Percentiles rank a stretch among this genome's conserved stretches.
phyloP scores from a whole-genome alignment of 2,797 vertebrate species.

The Sebastes dallii region DNA sequence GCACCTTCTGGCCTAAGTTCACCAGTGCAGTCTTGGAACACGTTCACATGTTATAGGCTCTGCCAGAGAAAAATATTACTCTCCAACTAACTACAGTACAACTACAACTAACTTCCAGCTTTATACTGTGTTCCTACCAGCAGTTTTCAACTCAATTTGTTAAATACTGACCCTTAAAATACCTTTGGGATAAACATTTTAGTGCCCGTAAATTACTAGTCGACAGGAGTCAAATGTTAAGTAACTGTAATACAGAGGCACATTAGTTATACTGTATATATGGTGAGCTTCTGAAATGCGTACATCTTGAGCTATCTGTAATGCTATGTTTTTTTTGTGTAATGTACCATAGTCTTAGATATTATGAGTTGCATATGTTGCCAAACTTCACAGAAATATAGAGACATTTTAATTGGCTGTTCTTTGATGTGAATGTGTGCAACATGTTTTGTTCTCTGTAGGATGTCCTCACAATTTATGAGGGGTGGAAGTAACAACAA shows the following conservation, averaged over 20 bases:
- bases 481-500: too few species aligned
- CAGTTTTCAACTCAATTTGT: conserved; percentile 24
- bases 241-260: not conserved
- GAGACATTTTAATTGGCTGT: conserved; percentile 1
- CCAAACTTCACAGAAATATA: not conserved
- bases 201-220: not conserved
- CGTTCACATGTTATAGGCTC: not conserved
- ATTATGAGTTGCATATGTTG: not conserved
- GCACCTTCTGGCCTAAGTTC: not conserved
- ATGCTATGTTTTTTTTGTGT: not conserved
- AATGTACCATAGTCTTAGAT: not conserved
- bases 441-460: conserved; percentile 1
- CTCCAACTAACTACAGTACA: not conserved
- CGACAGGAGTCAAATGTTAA: not conserved
- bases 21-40: not conserved
- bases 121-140: not conserved
- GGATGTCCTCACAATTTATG: not conserved
- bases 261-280: not conserved
- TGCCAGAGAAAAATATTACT: not conserved
- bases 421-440: conserved; percentile 14
- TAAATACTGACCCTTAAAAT: not conserved
- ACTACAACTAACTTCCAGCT: not conserved
- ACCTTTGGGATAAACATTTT: not conserved
- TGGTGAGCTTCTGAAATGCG: not conserved
- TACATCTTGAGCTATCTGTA: not conserved